phyloP scores from a whole-genome alignment of 2,888 invertebrate genomes.

The Anorthoa munda region DNA sequence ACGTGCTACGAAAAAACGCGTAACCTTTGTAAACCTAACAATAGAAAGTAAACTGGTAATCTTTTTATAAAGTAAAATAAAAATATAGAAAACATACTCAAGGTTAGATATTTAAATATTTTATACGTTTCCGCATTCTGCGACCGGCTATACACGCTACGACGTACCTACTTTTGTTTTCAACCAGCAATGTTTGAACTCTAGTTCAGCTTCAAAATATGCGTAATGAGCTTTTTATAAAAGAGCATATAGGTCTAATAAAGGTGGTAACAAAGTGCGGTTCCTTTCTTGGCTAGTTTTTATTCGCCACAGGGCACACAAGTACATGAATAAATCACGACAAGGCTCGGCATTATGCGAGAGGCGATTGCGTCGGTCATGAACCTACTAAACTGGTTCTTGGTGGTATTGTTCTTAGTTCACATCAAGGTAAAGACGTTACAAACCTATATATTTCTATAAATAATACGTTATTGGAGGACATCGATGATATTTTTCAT shows the following conservation, averaged over 20 bases:
- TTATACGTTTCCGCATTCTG: conserved; percentile 62
- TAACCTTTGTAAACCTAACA: conserved; percentile 2
- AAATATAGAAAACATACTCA: conserved; percentile 36
- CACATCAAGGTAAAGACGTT: conserved; percentile 67
- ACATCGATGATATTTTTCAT: not conserved
- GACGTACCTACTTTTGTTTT: conserved; percentile 35
- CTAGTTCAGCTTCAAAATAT: conserved; percentile 45
- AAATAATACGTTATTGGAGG: conserved; percentile 27
- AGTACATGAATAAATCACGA: conserved; percentile 83
- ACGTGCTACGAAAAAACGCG: conserved; percentile 33
- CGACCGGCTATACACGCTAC: conserved; percentile 23
- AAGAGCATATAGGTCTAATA: conserved; percentile 65
- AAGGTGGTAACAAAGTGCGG: conserved; percentile 64
- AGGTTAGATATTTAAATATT: conserved; percentile 50
- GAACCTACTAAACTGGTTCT: conserved; percentile 89
- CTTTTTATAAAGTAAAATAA: not conserved
- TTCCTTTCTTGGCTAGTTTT: conserved; percentile 77
- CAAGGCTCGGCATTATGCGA: conserved; percentile 80
- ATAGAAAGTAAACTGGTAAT: conserved; percentile 15
- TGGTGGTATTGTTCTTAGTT: conserved; percentile 80
- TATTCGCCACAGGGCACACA: conserved; percentile 68
- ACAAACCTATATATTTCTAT: conserved; percentile 52
- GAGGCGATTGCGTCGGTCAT: conserved; percentile 84
- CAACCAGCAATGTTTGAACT: conserved; percentile 50
- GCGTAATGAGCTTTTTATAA: conserved; percentile 54